Evolutionary conservation across 2,113 vertebrate genomes (phyloP), one percentile per base, ranked within the genome.

Genomic region (Geococcyx californianus): DNA sequence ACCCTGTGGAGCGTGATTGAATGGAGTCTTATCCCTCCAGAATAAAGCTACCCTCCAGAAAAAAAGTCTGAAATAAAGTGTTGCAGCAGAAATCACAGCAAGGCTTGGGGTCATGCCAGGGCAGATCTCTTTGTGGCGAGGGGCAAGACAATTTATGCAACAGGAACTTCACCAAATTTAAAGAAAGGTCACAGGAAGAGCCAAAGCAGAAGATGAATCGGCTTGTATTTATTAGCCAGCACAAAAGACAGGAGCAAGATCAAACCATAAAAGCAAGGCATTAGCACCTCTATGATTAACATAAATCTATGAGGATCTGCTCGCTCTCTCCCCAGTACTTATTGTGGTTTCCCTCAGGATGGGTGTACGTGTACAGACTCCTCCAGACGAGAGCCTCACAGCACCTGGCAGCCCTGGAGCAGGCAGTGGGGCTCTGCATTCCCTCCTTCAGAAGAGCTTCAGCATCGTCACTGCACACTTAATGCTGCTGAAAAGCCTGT

Each of bases 1-100:
- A 97, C 68, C 38, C 51, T 67, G 33, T 90, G 73, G 66, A 97
- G 79, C 31, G 59, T 60, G 68, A 97, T 12, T 67, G 51, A 89
- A 69, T 85, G 70, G 83, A 79, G 63, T 13, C 75, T 60, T 56
- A 84, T 69, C 56, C 89, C 44, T 82, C 85, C 90, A 72, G 94
- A 54, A 95, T 79, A 29, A 96, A n/a, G n/a, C n/a, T n/a, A n/a
- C n/a, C n/a, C n/a, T n/a, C n/a, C n/a, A n/a, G n/a, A n/a, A n/a
- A n/a, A n/a, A n/a, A n/a, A 90, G 73, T 69, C 90, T 45, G 60
- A 91, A 96, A 87, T 60, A 85, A 96, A 87, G 68, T 1, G 0
- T 36, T 59, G 54, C 45, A 75, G 31, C 20, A 82, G 58, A 89
- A 95, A 81, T 88, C 26, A 87, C 2, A 92, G 62, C 19, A 54